Percentiles rank a stretch among this genome's conserved stretches.
Conservation (phyloP, 2,888 invertebrate genomes). For the Rosalia funebris region DNA sequence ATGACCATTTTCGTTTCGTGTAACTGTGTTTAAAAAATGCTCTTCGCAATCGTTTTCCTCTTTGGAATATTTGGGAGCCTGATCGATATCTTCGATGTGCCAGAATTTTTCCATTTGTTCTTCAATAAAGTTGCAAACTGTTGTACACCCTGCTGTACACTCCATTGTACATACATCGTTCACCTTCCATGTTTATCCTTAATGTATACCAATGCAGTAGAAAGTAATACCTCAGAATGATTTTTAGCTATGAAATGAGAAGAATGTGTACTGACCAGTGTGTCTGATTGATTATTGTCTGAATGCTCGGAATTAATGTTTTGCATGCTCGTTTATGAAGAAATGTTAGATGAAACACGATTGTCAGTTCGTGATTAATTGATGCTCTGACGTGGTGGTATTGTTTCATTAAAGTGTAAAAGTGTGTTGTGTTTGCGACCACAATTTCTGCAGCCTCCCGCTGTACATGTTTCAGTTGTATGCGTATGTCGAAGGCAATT, state of each 20-base stretch:
- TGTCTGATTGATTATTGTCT: not conserved
- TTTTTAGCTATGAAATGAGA: not conserved
- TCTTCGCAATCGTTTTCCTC: constrained; percentile 17
- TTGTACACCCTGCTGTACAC: not conserved
- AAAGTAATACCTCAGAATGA: not conserved
- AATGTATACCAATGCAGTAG: too few relatives aligned
- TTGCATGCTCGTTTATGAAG: not conserved
- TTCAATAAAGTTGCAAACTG: not conserved
- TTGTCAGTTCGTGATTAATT: not conserved
- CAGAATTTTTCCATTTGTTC: constrained; percentile 16
- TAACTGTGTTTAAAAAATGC: not conserved
- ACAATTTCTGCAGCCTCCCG: not conserved
- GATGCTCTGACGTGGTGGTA: not conserved
- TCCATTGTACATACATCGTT: too few relatives aligned
- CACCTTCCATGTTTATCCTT: too few relatives aligned
- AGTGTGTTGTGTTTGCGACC: not conserved
- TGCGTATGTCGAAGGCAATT: constrained; percentile 16
- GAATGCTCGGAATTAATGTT: not conserved
- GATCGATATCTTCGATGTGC: not conserved
- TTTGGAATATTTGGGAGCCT: not conserved
- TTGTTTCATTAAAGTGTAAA: not conserved
- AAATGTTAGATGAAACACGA: not conserved
- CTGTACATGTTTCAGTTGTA: not conserved
- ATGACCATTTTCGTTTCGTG: not conserved
- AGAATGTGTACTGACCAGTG: not conserved